These are phyloP conservation scores for Peromyscus attwateri DNA, from an alignment of 2,797 vertebrate genomes.

Conservation along the genomic window DNA sequence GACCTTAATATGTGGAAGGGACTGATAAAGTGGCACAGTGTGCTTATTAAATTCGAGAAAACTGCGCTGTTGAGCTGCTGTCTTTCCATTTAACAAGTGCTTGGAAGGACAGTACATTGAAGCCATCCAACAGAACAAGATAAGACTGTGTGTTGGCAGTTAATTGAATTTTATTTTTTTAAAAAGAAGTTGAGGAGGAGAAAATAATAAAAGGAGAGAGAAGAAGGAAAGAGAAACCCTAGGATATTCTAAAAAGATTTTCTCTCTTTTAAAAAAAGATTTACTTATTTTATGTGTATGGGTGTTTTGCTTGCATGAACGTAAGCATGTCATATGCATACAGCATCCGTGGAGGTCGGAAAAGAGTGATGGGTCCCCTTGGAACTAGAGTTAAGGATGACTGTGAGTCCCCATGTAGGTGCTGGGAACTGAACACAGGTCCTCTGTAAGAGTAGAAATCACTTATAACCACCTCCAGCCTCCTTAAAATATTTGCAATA, in stretches of 20 bases:
- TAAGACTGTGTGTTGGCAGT: background rate
- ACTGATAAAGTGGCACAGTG: background rate
- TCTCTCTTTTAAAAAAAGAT: background rate
- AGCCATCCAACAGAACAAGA: background rate
- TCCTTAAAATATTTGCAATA: slow-evolving; percentile 53
- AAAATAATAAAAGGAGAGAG: background rate
- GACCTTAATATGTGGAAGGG: background rate
- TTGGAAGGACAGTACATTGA: background rate
- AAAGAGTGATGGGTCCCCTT: background rate
- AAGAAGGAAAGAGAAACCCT: background rate
- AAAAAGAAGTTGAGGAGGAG: background rate
- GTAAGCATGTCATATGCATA: background rate
- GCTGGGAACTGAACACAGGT: background rate
- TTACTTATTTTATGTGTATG: background rate
- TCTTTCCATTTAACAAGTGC: slow-evolving; percentile 31
- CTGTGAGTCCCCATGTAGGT: background rate
- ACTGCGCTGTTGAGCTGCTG: background rate
- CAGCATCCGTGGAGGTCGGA: background rate
- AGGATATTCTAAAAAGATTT: background rate
- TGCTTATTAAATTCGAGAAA: slow-evolving; percentile 26
- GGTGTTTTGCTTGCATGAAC: background rate
- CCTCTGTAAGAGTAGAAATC: background rate
- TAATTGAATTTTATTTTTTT: background rate
- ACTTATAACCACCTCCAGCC: background rate
- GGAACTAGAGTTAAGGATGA: background rate